These are phyloP conservation scores for Furnarius figulus DNA, from an alignment of 2,113 vertebrate species.

Conservation along the genomic window DNA sequence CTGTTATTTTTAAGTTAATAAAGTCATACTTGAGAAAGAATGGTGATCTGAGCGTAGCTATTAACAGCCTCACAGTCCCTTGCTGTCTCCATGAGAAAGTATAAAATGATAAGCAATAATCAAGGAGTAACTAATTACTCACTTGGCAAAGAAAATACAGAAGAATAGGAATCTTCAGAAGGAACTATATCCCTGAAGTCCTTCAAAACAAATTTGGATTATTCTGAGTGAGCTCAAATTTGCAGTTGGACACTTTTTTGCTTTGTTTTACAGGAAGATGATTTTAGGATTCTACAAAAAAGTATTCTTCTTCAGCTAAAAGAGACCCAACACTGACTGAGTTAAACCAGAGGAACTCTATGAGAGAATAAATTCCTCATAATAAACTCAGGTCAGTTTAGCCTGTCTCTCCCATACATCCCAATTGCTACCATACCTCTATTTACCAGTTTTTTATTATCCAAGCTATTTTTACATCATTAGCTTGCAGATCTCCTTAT, in stretches of 20 bases:
- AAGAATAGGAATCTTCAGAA: slow-evolving; percentile 5
- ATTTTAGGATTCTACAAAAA: background rate
- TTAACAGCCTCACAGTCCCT: slow-evolving; percentile 4
- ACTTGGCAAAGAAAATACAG: background rate
- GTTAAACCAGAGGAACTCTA: background rate
- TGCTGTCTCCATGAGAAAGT: slow-evolving; percentile 1
- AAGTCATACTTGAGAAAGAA: background rate
- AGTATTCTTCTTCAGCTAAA: background rate
- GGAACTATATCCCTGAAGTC: background rate
- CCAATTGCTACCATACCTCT: background rate
- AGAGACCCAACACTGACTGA: background rate
- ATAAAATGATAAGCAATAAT: slow-evolving; percentile 13
- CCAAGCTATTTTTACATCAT: background rate
- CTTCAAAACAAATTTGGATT: background rate
- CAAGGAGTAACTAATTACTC: slow-evolving; percentile 7
- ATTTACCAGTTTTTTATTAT: slow-evolving; percentile 17
- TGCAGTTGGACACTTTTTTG: background rate
- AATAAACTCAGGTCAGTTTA: background rate
- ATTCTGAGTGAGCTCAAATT: background rate
- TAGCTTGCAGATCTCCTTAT: slow-evolving; percentile 21
- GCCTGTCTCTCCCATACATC: background rate
- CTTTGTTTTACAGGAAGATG: background rate
- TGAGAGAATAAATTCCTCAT: background rate
- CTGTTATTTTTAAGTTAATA: background rate
- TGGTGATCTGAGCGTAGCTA: background rate